A percentile compares a stretch with the other conserved stretches of the same genome.
Conservation (phyloP, 2,113 vertebrate species). For the Pituophis catenifer region DNA sequence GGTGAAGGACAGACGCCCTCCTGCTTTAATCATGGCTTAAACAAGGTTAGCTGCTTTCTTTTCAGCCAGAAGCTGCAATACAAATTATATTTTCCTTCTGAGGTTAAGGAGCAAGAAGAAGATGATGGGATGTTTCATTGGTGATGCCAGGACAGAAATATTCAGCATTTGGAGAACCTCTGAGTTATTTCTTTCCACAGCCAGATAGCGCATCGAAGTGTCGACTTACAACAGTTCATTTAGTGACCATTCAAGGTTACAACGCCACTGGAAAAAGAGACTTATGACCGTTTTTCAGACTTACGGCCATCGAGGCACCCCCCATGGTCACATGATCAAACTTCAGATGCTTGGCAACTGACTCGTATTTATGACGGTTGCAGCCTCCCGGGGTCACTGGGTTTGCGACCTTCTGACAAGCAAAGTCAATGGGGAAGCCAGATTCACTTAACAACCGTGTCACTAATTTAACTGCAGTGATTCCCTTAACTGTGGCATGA, state of each 20-base stretch:
- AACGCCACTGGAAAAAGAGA: background rate
- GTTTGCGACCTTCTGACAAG: no score
- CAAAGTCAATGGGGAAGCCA: no score
- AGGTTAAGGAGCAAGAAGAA: background rate
- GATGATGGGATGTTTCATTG: background rate
- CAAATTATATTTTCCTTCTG: background rate
- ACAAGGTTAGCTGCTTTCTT: background rate
- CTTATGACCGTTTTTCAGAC: no score
- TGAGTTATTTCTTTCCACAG: background rate
- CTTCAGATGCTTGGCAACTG: no score
- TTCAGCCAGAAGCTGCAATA: background rate
- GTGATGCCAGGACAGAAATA: background rate
- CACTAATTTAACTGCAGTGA: no score
- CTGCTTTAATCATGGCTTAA: background rate
- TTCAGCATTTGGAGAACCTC: background rate
- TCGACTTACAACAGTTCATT: background rate
- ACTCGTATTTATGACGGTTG: no score
- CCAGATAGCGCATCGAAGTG: background rate
- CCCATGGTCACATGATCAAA: no score
- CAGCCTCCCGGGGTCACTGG: no score
- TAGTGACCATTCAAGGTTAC: background rate
- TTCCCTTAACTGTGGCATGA: no score
- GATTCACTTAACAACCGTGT: no score
- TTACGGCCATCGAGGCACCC: no score
- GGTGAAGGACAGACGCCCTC: background rate